These are phyloP conservation scores for Allolobophora icterica DNA, from an alignment of 2,888 invertebrate genomes.

Conservation along the genomic window DNA sequence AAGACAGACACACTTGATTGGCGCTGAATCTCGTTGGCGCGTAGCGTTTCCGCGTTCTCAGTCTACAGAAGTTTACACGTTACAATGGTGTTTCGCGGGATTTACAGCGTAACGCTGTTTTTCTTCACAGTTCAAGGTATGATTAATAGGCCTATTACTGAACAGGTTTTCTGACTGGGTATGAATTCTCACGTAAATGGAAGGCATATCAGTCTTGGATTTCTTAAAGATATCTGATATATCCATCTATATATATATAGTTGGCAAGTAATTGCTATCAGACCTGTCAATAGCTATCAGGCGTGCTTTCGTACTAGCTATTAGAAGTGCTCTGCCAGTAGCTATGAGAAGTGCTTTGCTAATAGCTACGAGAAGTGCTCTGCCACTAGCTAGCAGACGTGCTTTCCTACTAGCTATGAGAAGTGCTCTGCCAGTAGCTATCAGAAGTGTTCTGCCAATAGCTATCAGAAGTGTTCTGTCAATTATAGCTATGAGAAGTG, in stretches of 20 bases:
- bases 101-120: constrained; percentile 4
- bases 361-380: background rate
- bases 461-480: no score
- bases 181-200: background rate
- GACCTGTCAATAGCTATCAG: no score
- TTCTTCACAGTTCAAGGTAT: background rate
- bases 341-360: no score
- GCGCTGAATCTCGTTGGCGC: background rate
- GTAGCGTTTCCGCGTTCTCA: background rate
- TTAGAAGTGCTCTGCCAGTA: no score
- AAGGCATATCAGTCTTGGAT: no score
- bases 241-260: no score
- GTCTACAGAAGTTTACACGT: background rate
- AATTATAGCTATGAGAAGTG: background rate
- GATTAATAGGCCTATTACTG: background rate
- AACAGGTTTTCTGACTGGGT: background rate
- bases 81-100: background rate
- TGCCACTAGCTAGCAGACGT: background rate
- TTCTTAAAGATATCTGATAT: no score
- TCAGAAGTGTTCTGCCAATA: no score
- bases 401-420: no score
- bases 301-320: no score
- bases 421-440: no score
- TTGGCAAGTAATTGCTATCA: no score
- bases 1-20: background rate